A percentile compares a stretch with the other conserved stretches of the same genome.
Evolutionary conservation across 92 coral and sea anemone genomes (phyloP).

Genomic region (Virgularia gustaviana): DNA sequence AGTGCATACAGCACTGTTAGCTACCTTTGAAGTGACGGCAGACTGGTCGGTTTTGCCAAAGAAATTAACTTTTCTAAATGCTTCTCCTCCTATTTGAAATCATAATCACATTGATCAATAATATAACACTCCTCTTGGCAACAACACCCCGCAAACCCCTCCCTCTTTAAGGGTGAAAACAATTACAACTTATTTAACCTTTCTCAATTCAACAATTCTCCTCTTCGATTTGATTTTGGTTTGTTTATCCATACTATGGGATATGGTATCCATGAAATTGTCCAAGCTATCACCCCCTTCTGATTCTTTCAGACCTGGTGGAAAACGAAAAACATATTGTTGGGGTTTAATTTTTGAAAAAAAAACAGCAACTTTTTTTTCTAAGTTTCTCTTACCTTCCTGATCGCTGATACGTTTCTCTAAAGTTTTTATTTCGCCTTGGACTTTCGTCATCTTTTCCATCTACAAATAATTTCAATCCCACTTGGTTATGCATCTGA

Average conservation of each 20-base stretch:
- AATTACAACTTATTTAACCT: slow-evolving; percentile 46
- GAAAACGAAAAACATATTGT: too few relatives aligned
- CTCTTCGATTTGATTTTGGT: slow-evolving; percentile 74
- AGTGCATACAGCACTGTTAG: not conserved
- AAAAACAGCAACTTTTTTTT: too few relatives aligned
- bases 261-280: slow-evolving; percentile 71
- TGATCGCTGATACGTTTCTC: slow-evolving; percentile 42
- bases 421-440: slow-evolving; percentile 20
- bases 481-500: not conserved
- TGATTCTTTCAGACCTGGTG: slow-evolving; percentile 33
- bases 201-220: slow-evolving; percentile 75
- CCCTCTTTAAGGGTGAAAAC: not conserved
- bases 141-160: not conserved
- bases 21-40: slow-evolving; percentile 70
- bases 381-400: slow-evolving; percentile 43
- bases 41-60: slow-evolving; percentile 64
- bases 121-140: not conserved
- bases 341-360: too few relatives aligned
- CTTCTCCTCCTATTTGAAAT: slow-evolving; percentile 63
- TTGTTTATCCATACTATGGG: slow-evolving; percentile 67
- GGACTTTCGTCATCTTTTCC: not conserved
- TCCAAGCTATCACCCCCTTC: slow-evolving; percentile 72
- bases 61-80: slow-evolving; percentile 66
- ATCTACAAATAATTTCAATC: not conserved
- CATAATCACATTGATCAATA: not conserved